Percentiles rank a stretch among this genome's conserved stretches.
These are phyloP conservation scores for Cyphomyrus plagiostoma DNA, from an alignment of 2,113 vertebrate genomes.

Conservation along the genomic window DNA sequence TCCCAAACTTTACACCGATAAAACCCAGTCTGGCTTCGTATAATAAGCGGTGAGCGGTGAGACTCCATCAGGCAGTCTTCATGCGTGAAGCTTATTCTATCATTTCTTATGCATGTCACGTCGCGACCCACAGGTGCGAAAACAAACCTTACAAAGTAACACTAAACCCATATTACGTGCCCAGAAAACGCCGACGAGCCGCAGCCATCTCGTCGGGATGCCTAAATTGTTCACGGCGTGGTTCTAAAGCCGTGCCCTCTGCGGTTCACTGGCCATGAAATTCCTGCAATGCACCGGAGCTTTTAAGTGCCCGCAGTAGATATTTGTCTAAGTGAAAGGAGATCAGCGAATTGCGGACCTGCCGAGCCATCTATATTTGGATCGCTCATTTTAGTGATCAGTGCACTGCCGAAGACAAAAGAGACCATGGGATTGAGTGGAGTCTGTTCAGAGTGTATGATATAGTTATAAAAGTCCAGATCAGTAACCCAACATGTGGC, in stretches of 20 bases:
- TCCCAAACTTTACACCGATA: background rate
- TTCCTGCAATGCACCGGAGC: constrained; percentile 3
- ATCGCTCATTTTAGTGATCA: background rate
- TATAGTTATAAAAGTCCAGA: background rate
- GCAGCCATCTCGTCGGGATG: background rate
- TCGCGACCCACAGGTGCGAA: constrained; percentile 10
- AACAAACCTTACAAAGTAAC: background rate
- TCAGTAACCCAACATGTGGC: background rate
- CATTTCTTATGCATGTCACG: background rate
- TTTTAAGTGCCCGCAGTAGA: background rate
- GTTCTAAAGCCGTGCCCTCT: background rate
- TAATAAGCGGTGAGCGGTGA: background rate
- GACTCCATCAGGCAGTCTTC: background rate
- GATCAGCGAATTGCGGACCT: background rate
- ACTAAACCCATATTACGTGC: background rate
- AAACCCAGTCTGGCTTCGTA: background rate
- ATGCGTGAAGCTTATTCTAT: background rate
- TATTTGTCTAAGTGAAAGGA: background rate
- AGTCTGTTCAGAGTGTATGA: background rate
- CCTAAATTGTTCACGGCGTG: background rate
- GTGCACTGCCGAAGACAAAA: background rate
- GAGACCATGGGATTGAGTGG: background rate
- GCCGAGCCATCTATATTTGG: background rate
- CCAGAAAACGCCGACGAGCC: background rate
- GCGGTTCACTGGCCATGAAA: background rate